These are phyloP conservation scores for Drosophila albomicans DNA, from an alignment of 1,140 invertebrate species.

Conservation along the genomic window DNA sequence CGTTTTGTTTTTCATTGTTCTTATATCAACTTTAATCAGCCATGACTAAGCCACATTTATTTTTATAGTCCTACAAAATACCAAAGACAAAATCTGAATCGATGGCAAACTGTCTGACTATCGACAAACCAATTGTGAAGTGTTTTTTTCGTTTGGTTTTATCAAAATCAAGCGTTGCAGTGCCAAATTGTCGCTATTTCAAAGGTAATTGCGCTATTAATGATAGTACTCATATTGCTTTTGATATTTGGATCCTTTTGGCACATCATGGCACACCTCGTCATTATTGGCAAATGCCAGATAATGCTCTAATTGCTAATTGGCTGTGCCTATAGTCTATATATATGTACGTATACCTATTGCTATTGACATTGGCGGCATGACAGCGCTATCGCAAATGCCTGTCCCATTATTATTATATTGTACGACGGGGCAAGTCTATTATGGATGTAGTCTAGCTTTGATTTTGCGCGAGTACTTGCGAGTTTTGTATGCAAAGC, in stretches of 20 bases:
- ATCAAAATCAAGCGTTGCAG: not conserved
- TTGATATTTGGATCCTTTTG: constrained; percentile 16
- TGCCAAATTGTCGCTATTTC: constrained; percentile 30
- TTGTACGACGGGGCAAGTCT: constrained; percentile 4
- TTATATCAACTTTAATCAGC: too few relatives aligned
- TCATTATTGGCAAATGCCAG: constrained; percentile 42
- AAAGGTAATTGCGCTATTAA: constrained; percentile 26
- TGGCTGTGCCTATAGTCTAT: constrained; percentile 24
- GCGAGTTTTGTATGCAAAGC: constrained; percentile 60
- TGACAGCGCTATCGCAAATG: constrained; percentile 32
- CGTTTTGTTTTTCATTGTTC: too few relatives aligned
- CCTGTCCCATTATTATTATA: constrained; percentile 29
- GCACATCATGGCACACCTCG: constrained; percentile 43
- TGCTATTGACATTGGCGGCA: constrained; percentile 48
- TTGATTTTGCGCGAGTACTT: constrained; percentile 16
- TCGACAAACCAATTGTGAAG: not conserved
- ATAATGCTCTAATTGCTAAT: constrained; percentile 80
- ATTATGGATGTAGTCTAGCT: constrained; percentile 40
- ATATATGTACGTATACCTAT: not conserved
- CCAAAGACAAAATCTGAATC: not conserved
- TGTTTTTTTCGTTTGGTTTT: not conserved
- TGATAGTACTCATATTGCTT: not conserved
- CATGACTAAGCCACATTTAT: too few relatives aligned
- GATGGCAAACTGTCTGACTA: not conserved
- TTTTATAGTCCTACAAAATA: too few relatives aligned